Conservation (phyloP, 2,797 vertebrate genomes). For the Squalus acanthias region DNA sequence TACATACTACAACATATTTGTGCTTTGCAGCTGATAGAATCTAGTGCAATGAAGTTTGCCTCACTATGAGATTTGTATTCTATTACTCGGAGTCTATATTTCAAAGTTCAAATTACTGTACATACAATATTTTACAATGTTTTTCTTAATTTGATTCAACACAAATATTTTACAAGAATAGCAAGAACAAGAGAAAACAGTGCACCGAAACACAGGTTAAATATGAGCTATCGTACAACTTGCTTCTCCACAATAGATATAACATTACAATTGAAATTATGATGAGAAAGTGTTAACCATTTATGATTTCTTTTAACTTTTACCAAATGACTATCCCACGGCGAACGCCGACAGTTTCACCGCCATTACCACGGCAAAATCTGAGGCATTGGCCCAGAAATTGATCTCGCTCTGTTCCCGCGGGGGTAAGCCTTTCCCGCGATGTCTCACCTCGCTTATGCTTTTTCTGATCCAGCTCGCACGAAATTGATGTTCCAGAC, state of each 20-base stretch:
- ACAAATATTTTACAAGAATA: constrained; percentile 44
- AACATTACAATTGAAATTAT: background rate
- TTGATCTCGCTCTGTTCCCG: too few species aligned
- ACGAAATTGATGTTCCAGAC: too few species aligned
- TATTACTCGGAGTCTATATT: constrained; percentile 49
- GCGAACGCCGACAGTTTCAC: too few species aligned
- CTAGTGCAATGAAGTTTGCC: constrained; percentile 58
- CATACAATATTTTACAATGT: constrained; percentile 52
- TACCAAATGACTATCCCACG: background rate
- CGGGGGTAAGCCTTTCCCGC: too few species aligned
- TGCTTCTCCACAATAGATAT: background rate
- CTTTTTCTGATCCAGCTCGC: too few species aligned
- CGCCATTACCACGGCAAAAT: too few species aligned
- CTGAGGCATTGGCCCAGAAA: too few species aligned
- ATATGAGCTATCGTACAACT: background rate
- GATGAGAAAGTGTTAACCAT: background rate
- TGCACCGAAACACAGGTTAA: background rate
- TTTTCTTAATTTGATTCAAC: constrained; percentile 55
- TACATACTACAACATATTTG: constrained; percentile 53
- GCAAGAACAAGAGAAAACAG: background rate
- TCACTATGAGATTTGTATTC: constrained; percentile 52
- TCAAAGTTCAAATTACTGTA: constrained; percentile 56
- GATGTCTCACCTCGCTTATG: too few species aligned
- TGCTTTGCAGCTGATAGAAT: constrained; percentile 57
- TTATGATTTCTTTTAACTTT: too few species aligned